phyloP scores from a whole-genome alignment of 1,140 invertebrate species.

The Leptinotarsa defecta region DNA sequence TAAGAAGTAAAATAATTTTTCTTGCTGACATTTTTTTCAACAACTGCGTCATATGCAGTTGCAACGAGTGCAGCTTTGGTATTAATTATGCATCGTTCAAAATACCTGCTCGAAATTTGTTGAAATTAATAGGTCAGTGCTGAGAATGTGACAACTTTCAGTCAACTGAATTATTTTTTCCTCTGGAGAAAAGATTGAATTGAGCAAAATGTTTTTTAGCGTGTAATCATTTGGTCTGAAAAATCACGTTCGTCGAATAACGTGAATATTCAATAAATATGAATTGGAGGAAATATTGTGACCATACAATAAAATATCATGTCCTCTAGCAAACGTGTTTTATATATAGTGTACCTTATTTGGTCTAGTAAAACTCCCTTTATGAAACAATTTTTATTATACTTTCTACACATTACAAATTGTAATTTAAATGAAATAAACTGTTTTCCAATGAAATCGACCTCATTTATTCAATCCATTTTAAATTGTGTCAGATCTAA shows the following conservation, averaged over 20 bases:
- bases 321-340: not conserved
- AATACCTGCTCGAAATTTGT: no score
- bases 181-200: no score
- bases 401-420: conserved; percentile 35
- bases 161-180: no score
- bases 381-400: conserved; percentile 36
- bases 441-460: conserved; percentile 21
- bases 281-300: conserved; percentile 1
- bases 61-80: no score
- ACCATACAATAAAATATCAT: not conserved
- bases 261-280: not conserved
- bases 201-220: no score
- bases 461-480: not conserved
- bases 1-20: no score
- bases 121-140: no score
- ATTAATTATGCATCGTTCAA: no score
- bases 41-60: no score
- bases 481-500: not conserved
- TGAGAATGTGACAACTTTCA: no score
- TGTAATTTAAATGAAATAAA: conserved; percentile 39
- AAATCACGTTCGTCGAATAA: not conserved
- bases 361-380: conserved; percentile 5
- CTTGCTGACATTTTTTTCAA: no score
- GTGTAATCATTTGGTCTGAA: no score
- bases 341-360: not conserved